Percentiles rank a stretch among this genome's conserved stretches.
Conservation (phyloP, 2,888 invertebrate genomes). For the Ferrisia virgata region DNA sequence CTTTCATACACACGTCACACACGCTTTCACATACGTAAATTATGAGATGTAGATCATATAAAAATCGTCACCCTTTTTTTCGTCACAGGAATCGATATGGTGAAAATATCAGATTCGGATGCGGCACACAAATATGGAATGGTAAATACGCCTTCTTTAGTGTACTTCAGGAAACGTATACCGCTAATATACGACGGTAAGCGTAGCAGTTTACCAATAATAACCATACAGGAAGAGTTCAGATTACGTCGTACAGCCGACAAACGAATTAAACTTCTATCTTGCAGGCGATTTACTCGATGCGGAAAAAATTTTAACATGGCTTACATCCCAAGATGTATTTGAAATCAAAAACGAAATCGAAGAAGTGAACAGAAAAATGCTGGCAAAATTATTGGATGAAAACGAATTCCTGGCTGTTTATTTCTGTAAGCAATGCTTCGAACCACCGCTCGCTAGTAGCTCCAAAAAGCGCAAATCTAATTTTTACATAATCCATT, state of each 20-base stretch:
- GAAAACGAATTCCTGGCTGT: constrained; percentile 94
- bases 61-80: background rate
- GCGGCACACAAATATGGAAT: constrained; percentile 79
- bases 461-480: no score
- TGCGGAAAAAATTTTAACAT: constrained; percentile 77
- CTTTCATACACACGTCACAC: no score
- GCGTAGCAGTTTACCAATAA: no score
- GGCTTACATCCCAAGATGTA: constrained; percentile 91
- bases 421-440: constrained; percentile 79
- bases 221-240: no score
- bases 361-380: constrained; percentile 93
- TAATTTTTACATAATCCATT: no score
- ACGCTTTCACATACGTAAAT: no score
- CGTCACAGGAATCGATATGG: constrained; percentile 73
- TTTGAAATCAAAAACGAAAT: constrained; percentile 95
- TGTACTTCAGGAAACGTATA: constrained; percentile 79
- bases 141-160: constrained; percentile 77
- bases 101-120: constrained; percentile 80
- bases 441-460: no score
- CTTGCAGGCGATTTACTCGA: constrained; percentile 73
- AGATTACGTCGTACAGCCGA: no score
- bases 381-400: constrained; percentile 89
- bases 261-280: background rate
- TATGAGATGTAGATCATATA: background rate
- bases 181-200: constrained; percentile 79